phyloP scores from a whole-genome alignment of 2,113 vertebrate species.

The Thymallus thymallus region DNA sequence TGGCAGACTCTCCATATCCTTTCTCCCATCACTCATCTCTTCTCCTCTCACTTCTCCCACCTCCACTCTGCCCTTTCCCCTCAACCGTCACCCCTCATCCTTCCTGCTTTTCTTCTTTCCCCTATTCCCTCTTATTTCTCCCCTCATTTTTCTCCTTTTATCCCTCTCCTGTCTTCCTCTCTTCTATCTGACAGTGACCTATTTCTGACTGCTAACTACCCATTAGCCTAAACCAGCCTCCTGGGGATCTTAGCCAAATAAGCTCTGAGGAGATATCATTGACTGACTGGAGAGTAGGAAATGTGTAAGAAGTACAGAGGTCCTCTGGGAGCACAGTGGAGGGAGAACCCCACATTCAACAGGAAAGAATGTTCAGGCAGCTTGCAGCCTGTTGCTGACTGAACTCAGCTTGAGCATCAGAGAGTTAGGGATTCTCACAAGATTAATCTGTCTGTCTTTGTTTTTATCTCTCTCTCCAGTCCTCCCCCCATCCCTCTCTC shows the following conservation, averaged over 20 bases:
- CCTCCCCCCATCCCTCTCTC: neutral
- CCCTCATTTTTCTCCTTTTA: neutral
- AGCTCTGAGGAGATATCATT: constrained; percentile 1
- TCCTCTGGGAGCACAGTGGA: constrained; percentile 13
- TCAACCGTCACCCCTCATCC: neutral
- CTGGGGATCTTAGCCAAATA: constrained; percentile 33
- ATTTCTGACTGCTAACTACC: constrained; percentile 12
- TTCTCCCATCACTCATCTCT: constrained; percentile 8
- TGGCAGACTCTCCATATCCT: neutral
- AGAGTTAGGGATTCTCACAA: neutral
- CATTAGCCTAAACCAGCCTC: constrained; percentile 7
- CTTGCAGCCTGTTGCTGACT: neutral
- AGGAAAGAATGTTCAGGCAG: constrained; percentile 27
- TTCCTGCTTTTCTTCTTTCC: neutral
- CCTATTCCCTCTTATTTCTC: neutral
- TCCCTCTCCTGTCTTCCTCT: neutral
- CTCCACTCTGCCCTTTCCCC: neutral
- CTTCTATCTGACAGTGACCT: neutral
- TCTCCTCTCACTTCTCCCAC: constrained; percentile 5
- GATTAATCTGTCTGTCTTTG: neutral
- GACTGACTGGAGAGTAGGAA: constrained; percentile 9
- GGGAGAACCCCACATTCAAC: constrained; percentile 15
- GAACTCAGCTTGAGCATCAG: neutral
- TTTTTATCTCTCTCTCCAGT: neutral
- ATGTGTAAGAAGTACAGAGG: constrained; percentile 17